phyloP scores from a whole-genome alignment of 2,797 vertebrate species.

The Falco novaeseelandiae region DNA sequence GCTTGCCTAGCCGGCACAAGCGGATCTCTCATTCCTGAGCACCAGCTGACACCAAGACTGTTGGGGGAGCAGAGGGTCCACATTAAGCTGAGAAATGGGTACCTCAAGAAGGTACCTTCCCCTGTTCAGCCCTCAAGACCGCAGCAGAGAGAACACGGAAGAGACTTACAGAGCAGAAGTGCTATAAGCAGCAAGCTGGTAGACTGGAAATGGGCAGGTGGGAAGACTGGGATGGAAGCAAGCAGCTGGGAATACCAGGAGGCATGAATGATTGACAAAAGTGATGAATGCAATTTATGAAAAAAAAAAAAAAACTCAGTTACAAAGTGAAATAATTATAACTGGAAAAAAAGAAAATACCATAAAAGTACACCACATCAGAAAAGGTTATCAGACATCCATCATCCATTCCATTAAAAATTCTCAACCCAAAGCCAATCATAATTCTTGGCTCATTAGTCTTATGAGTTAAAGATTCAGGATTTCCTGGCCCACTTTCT shows the following conservation, averaged over 20 bases:
- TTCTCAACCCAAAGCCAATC: background rate
- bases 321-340: background rate
- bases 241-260: background rate
- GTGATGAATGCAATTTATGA: background rate
- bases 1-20: background rate
- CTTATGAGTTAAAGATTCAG: background rate
- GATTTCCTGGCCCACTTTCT: constrained; percentile 2
- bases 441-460: constrained; percentile 9
- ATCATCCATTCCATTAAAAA: background rate
- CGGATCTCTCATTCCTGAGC: background rate
- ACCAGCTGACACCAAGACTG: background rate
- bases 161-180: background rate
- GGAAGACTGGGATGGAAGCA: background rate
- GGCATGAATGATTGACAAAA: background rate
- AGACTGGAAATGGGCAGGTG: background rate
- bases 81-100: background rate
- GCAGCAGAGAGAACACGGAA: fast-evolving
- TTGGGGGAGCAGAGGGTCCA: background rate
- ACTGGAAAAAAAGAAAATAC: background rate
- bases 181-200: background rate
- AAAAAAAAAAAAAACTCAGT: background rate
- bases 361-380: background rate
- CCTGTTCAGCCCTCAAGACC: background rate
- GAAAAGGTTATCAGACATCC: constrained; percentile 4
- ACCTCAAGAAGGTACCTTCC: background rate